phyloP scores from a whole-genome alignment of 1,140 invertebrate genomes.

The Wiebesia pumilae region DNA sequence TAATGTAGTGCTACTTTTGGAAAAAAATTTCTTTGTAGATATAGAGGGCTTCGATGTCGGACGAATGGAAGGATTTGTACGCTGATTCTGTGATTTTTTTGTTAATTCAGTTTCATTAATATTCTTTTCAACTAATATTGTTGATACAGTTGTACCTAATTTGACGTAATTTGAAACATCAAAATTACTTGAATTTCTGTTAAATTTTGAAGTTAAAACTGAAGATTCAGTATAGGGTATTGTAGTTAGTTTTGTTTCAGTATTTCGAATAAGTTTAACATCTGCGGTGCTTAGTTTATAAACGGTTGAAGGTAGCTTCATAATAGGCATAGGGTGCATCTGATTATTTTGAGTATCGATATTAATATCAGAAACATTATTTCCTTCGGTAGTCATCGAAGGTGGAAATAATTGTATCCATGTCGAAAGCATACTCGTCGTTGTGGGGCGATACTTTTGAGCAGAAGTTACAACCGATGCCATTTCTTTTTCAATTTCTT shows the following conservation, averaged over 20 bases:
- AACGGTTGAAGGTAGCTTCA: slow-evolving; percentile 49
- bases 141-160: slow-evolving; percentile 56
- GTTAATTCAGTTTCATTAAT: slow-evolving; percentile 36
- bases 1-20: slow-evolving; percentile 53
- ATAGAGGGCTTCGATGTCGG: slow-evolving; percentile 54
- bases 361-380: slow-evolving; percentile 57
- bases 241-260: slow-evolving; percentile 41
- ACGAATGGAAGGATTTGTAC: background rate
- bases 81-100: slow-evolving; percentile 41
- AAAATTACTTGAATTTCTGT: slow-evolving; percentile 48
- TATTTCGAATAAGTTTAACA: slow-evolving; percentile 56
- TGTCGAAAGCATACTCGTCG: slow-evolving; percentile 82
- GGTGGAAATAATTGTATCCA: slow-evolving; percentile 83
- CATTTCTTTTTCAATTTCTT: slow-evolving; percentile 69
- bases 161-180: slow-evolving; percentile 58
- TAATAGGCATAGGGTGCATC: background rate
- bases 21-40: slow-evolving; percentile 39
- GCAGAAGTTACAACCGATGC: slow-evolving; percentile 58
- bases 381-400: slow-evolving; percentile 66
- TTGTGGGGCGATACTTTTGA: slow-evolving; percentile 76
- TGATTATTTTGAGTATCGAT: slow-evolving; percentile 11
- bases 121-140: slow-evolving; percentile 25
- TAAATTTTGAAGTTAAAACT: slow-evolving; percentile 1
- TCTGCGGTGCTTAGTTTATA: slow-evolving; percentile 54
- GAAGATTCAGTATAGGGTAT: slow-evolving; percentile 53